Evolutionary conservation across 2,113 vertebrate genomes (phyloP), one percentile per base, ranked within the genome.

Genomic region (rabbit (Oryctolagus cuniculus)): DNA sequence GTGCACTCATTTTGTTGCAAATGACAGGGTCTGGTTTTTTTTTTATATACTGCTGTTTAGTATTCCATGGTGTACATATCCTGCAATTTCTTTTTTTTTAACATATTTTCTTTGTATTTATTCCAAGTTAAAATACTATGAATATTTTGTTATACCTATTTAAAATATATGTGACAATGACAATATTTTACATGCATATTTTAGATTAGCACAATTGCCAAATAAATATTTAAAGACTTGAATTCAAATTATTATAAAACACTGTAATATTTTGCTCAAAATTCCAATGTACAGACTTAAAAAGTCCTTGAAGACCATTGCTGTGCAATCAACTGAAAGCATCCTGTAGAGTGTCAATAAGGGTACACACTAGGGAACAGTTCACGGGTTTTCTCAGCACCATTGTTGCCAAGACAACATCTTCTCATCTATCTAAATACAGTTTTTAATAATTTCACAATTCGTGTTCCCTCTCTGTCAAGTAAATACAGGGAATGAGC

Each of bases 241-340:
- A 53, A 77, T 55, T 84, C 27, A 89, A 82, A 79, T 89, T 90
- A 73, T 29, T 44, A 21, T 89, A 74, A 94, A 87, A 13, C 29
- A 84, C 49, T 1, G 2, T 2, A 0, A 27, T 66, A 36, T 79
- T 90, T 92, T 74, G 64, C 25, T 49, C 44, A 44, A 72, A 90
- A 79, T 78, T 70, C 25, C 44, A 69, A 11, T 77, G 19, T 25
- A 75, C 17, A 44, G 25, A 69, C 5, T 38, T 63, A 34, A 8
- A 89, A 87, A 75, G n/a, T 1, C 10, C 17, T 64, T 79, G 72
- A 58, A 10, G 3, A 3, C 29, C 29, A 72, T 1, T 3, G 22
- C 7, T 13, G 13, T 58, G 27, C 19, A 13, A 10, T 67, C 38
- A 85, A 6, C 55, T 24, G 6, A n/a, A 89, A 79, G 27, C 6